These are phyloP conservation scores for Lordiphosa clarofinis DNA, from an alignment of 1,140 invertebrate genomes.

Conservation along the genomic window DNA sequence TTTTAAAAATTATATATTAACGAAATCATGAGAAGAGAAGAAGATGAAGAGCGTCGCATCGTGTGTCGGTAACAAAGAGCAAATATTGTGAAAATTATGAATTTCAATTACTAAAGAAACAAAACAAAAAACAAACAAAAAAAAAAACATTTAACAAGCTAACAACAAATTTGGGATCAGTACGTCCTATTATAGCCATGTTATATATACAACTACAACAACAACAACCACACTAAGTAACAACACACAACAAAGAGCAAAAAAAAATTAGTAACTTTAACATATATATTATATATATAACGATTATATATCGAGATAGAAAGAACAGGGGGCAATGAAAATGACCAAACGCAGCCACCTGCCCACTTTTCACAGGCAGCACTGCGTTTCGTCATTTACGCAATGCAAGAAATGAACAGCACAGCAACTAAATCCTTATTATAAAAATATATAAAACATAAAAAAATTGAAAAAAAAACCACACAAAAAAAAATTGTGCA, in stretches of 20 bases:
- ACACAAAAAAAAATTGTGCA: slow-evolving; percentile 52
- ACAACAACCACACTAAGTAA: slow-evolving; percentile 36
- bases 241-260: slow-evolving; percentile 62
- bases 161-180: slow-evolving; percentile 78
- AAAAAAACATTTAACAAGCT: slow-evolving; percentile 46
- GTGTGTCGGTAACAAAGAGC: slow-evolving; percentile 72
- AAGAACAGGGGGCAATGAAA: slow-evolving; percentile 12
- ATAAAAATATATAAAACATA: slow-evolving; percentile 53
- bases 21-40: slow-evolving; percentile 32
- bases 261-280: slow-evolving; percentile 62
- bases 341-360: slow-evolving; percentile 32
- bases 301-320: slow-evolving; percentile 9
- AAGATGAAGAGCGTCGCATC: slow-evolving; percentile 43
- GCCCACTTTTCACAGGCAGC: slow-evolving; percentile 29
- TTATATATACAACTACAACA: slow-evolving; percentile 62
- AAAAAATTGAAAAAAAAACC: slow-evolving; percentile 42
- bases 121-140: slow-evolving; percentile 25
- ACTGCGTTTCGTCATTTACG: slow-evolving; percentile 50
- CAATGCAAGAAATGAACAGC: slow-evolving; percentile 69
- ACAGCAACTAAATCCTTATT: slow-evolving; percentile 59
- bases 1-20: slow-evolving; percentile 63
- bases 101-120: slow-evolving; percentile 70
- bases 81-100: slow-evolving; percentile 77
- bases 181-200: slow-evolving; percentile 78
- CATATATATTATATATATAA: slow-evolving; percentile 22